Evolutionary conservation across 1,140 invertebrate genomes (phyloP).

Genomic region (Meloidogyne hapla): DNA sequence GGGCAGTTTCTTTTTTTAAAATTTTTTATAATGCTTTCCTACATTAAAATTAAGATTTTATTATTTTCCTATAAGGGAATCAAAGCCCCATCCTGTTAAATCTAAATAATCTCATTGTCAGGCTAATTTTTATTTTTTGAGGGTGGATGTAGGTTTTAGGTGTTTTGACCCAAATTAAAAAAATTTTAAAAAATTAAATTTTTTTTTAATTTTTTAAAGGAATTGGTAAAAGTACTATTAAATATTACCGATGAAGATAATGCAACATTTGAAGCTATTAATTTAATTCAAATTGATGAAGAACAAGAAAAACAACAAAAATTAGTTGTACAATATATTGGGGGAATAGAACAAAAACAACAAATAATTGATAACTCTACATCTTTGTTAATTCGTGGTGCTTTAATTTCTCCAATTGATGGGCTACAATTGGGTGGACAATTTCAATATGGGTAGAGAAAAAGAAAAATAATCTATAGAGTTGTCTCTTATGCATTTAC

Average conservation of each 20-base stretch:
- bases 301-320: background rate
- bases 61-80: too few relatives aligned
- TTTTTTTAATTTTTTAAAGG: slow-evolving; percentile 3
- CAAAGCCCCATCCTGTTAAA: too few relatives aligned
- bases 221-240: slow-evolving; percentile 31
- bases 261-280: background rate
- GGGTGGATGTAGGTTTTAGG: too few relatives aligned
- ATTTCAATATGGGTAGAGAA: slow-evolving; percentile 39
- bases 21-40: too few relatives aligned
- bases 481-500: too few relatives aligned
- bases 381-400: slow-evolving; percentile 11
- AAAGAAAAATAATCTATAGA: background rate
- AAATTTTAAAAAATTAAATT: too few relatives aligned
- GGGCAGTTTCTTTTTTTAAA: too few relatives aligned
- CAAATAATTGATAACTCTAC: background rate
- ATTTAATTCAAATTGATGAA: background rate
- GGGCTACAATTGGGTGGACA: slow-evolving; percentile 28
- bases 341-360: background rate
- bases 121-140: too few relatives aligned
- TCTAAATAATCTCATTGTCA: too few relatives aligned
- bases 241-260: background rate
- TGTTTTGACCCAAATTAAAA: too few relatives aligned
- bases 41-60: too few relatives aligned
- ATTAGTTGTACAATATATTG: background rate
- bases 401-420: slow-evolving; percentile 42